Evolutionary conservation across 2,113 vertebrate genomes (phyloP).

Genomic region (Cricetomys ansorgei): DNA sequence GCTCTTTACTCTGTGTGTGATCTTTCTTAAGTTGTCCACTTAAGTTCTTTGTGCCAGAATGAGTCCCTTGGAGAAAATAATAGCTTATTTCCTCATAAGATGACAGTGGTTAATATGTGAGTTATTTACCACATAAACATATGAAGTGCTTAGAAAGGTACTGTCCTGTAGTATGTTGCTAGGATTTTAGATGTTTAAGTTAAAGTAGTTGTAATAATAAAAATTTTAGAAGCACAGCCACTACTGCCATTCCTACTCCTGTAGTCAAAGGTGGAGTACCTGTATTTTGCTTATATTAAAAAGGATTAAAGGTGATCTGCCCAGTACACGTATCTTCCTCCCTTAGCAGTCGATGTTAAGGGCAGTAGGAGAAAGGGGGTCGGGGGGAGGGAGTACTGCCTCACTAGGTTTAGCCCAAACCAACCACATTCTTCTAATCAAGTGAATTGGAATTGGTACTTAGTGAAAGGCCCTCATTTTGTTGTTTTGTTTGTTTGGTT

Average conservation of each 20-base stretch:
- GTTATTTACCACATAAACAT: neutral
- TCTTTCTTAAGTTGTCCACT: neutral
- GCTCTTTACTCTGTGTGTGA: neutral
- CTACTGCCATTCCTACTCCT: neutral
- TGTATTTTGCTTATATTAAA: neutral
- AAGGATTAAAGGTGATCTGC: neutral
- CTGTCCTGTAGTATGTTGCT: neutral
- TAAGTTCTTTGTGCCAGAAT: neutral
- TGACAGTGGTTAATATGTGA: neutral
- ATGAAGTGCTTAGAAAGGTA: neutral
- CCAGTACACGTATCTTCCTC: neutral
- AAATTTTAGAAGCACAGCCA: neutral
- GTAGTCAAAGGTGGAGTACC: neutral
- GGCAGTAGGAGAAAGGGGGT: neutral
- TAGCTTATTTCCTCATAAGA: neutral
- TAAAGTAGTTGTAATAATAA: neutral
- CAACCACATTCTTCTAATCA: slow-evolving; percentile 17
- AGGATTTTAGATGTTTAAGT: neutral
- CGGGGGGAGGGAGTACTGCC: neutral
- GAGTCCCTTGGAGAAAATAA: slow-evolving; percentile 33
- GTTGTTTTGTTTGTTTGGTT: too few relatives aligned
- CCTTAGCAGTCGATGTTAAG: neutral
- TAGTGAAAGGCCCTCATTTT: too few relatives aligned
- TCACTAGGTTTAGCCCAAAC: neutral
- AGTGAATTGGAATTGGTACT: neutral